Base-by-base conservation (phyloP, 2,113 vertebrate species). In the Datnioides undecimradiatus region DNA sequence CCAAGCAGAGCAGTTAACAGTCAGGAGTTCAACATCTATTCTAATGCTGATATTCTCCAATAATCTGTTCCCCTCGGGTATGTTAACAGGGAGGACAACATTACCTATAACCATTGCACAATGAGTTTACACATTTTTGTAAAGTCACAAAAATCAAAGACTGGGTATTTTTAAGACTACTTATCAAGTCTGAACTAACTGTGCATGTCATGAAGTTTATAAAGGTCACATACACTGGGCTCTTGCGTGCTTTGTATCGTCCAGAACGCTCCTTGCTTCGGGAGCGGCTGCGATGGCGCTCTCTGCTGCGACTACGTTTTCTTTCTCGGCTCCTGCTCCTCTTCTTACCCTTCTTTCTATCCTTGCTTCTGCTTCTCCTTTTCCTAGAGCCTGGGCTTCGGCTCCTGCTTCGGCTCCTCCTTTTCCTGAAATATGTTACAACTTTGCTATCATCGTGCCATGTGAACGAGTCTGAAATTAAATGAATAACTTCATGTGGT, bases 271-370 rank as follows among this genome's bases (percentile, higher is more conserved):
- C 98, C 86, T 94, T 94, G 68, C 97, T 98, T 62, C 96, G 94
- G 6, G 97, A 99, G 2, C 95, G 94, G 48, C 97, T 98, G 70
- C 97, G 96, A 25, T 95, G 95, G 40, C 96, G 96, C 23, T 99
- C 98, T 91, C 93, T 96, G 93, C 97, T 99, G 82, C 95, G 95
- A 88, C 96, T 98, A 67, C 93, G 93, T 29, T 98, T 99, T 86
- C 91, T 95, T 70, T 99, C 98, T 23, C 95, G 92, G 86, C 97
- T 99, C 90, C 94, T 95, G 90, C 97, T 99, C 88, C 95, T 96
- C 73, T 97, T 98, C 79, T 95, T 96, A 58, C 95, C 96, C 86
- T 97, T 95, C 89, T 98, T 99, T 89, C 93, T 95, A 55, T 98
- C 98, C 86, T 89, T 94, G 62, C 97, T 98, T 87, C 95, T 96